These are phyloP conservation scores for Corbicula japonica DNA, from an alignment of 2,888 invertebrate species.

Conservation along the genomic window DNA sequence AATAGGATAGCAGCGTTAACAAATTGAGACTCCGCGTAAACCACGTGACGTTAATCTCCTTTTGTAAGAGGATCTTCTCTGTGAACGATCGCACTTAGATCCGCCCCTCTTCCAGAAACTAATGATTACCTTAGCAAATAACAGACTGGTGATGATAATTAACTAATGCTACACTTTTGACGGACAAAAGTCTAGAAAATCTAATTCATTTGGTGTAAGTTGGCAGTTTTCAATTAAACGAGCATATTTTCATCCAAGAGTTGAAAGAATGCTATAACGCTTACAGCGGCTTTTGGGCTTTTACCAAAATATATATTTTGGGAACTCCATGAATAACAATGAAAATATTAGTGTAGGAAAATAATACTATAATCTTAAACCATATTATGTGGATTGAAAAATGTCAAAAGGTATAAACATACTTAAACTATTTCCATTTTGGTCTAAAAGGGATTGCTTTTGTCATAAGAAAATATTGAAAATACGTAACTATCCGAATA, in stretches of 20 bases:
- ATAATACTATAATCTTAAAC: conserved; percentile 55
- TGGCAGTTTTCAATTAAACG: conserved; percentile 54
- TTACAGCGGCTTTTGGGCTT: conserved; percentile 40
- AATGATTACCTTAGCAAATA: conserved; percentile 34
- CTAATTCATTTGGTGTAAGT: conserved; percentile 10
- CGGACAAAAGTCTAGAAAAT: conserved; percentile 30
- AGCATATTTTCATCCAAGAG: conserved; percentile 23
- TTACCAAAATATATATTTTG: conserved; percentile 61
- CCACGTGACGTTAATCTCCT: conserved; percentile 34
- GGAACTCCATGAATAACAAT: conserved; percentile 60
- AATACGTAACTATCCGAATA: conserved; percentile 24
- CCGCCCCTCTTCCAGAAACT: conserved; percentile 17
- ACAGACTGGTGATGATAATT: conserved; percentile 17
- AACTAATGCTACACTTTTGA: conserved; percentile 30
- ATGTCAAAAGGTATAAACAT: conserved; percentile 55
- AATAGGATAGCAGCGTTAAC: conserved; percentile 25
- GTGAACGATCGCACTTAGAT: not conserved
- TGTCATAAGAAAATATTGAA: conserved; percentile 44
- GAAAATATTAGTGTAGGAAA: conserved; percentile 66
- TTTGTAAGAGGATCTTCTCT: conserved; percentile 9
- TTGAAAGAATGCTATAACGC: conserved; percentile 31
- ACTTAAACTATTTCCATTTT: conserved; percentile 49
- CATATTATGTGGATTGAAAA: conserved; percentile 40
- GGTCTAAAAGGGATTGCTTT: conserved; percentile 46
- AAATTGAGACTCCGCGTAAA: conserved; percentile 26